Evolutionary conservation across 2,113 vertebrate species (phyloP), one percentile per base, ranked within the genome.

Genomic region (Dicentrarchus labrax): DNA sequence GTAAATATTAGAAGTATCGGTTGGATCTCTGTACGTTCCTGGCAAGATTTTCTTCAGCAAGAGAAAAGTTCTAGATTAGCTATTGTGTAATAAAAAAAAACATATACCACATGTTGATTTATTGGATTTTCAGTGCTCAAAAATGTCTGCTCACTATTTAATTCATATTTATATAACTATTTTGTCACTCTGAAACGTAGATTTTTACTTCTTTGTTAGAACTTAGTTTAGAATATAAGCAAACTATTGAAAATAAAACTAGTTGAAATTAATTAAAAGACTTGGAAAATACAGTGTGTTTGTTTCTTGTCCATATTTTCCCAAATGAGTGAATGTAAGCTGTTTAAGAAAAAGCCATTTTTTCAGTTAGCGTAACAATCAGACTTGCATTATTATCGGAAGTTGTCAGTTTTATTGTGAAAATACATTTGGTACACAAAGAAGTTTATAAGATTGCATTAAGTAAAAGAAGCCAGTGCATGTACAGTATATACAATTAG

Each of bases 351-450:
- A 9, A 30, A 57, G n/a, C 17, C 3, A 12, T 15, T 66, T 19
- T 57, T 41, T 43, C 16, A 8, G n/a, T 65, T 76, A 62, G 11
- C 41, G 11, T 19, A 78, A 54, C 4, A 51, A 66, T 24, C 72
- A 65, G 47, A 41, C 11, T 68, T 57, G 9, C 22, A 62, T 39
- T 50, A 47, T 50, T 62, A 16, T 70, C 74, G 11, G 67, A 87
- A 74, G 39, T 89, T 91, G 64, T 91, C 82, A 79, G 59, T 93
- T 94, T 94, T 94, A 94, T 94, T 94, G 91, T 88, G 93, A 94
- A 94, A 94, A 94, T 94, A 94, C 88, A 92, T 91, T 92, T 88
- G 90, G 75, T 93, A 93, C 82, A 93, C 65, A 91, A 92, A 89
- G 89, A 82, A 77, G 75, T 88, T 91, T 81, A 89, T 80, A 91